Evolutionary conservation across 2,888 invertebrate species (phyloP), one percentile per base, ranked within the genome.

Genomic region (Diarsia dahlii): DNA sequence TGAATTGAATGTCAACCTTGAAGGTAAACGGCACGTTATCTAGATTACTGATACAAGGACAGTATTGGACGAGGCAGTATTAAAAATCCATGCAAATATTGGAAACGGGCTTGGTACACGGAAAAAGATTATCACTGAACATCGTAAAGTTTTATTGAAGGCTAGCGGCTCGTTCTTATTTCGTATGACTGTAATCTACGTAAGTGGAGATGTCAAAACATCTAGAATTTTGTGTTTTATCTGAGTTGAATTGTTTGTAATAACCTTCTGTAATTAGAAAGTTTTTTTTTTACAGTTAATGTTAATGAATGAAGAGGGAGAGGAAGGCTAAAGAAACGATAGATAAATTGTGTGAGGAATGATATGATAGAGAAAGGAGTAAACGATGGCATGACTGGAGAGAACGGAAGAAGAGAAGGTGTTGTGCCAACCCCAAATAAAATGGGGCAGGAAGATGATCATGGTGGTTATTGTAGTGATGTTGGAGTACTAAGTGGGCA

Each of bases 21-120:
- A 76, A 81, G 58, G 20, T 48, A 67, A 67, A 76, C 10, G 20
- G 28, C 13, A 50, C 23, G 50, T 80, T 56, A 76, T 66, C 69
- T 71, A 72, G 45, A 77, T 77, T 68, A 28, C 75, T 70, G 52
- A 39, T 62, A 65, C 68, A 71, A 71, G 60, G 81, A 45, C 45
- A 12, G 23, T 34, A 60, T 15, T 1, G 12, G 34, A 45, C 20
- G 13, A 54, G 1, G 0, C 8, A 10, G 34, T 60, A 39, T 48
- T n/a, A 48, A 50, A 71, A 71, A 67, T 39, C 6, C 23, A 58
- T 58, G 28, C 46, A 67, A 65, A 58, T 67, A 71, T 70, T 70
- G n/a, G 13, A 23, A 58, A 68, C 65, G 28, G 1, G 15, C 28
- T 58, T 64, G 15, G 50, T 6, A 45, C 34, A 68, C 34, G 23